Conservation (phyloP, 1,140 invertebrate species). For the Aleiodes sp. region DNA sequence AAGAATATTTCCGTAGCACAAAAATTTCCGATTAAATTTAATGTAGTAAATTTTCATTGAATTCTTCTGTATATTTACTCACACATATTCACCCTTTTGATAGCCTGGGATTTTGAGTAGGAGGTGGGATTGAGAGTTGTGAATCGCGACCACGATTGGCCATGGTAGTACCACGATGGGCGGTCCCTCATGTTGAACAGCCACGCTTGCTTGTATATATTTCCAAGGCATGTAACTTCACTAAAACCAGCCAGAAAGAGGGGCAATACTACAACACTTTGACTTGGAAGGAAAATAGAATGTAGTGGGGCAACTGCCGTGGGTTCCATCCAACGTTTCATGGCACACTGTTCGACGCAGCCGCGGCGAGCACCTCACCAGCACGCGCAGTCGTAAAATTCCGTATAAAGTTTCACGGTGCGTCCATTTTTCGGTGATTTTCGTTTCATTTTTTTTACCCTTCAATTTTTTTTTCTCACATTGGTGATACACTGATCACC, state of each 20-base stretch:
- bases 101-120: too few relatives aligned
- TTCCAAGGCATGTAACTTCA: background rate
- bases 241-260: background rate
- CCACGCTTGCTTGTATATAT: too few relatives aligned
- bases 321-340: constrained; percentile 35
- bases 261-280: background rate
- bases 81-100: too few relatives aligned
- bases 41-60: too few relatives aligned
- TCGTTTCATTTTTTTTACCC: background rate
- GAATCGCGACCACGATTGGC: constrained; percentile 27
- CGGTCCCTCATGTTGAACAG: too few relatives aligned
- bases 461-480: background rate
- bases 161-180: background rate
- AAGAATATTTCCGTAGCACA: too few relatives aligned
- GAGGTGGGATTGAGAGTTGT: constrained; percentile 7
- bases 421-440: constrained; percentile 12
- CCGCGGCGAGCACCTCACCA: constrained; percentile 56
- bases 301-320: constrained; percentile 27
- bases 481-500: background rate
- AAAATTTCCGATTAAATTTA: too few relatives aligned
- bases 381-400: constrained; percentile 29
- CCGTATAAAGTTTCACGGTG: constrained; percentile 4
- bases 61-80: too few relatives aligned
- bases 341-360: constrained; percentile 61
- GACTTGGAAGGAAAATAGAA: background rate